Evolutionary conservation across 2,113 vertebrate genomes (phyloP).

Genomic region (Cyrtonyx montezumae): DNA sequence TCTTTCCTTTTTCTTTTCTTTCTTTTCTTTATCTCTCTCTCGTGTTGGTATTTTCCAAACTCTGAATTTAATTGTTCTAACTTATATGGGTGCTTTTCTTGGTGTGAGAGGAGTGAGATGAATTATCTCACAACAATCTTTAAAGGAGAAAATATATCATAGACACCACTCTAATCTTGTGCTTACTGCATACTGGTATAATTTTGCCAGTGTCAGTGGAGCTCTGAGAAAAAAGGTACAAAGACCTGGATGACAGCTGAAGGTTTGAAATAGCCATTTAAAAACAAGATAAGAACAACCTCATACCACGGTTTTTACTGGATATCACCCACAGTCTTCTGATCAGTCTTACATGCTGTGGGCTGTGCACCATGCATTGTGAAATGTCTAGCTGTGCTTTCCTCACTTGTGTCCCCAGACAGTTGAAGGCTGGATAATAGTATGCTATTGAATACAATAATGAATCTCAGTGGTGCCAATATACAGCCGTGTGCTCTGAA

Average conservation of each 20-base stretch:
- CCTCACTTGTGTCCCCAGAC: background rate
- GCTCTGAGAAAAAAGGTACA: background rate
- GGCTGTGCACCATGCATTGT: background rate
- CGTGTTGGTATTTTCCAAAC: background rate
- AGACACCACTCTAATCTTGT: background rate
- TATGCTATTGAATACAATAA: slow-evolving; percentile 26
- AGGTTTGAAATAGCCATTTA: slow-evolving; percentile 8
- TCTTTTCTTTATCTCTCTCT: background rate
- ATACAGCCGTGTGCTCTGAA: background rate
- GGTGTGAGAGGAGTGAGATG: background rate
- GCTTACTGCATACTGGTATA: background rate
- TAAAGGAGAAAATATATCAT: background rate
- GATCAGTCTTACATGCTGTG: background rate
- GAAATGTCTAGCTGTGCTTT: slow-evolving; percentile 28
- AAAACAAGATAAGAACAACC: background rate
- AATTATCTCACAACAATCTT: background rate
- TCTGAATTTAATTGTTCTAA: background rate
- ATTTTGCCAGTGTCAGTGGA: background rate
- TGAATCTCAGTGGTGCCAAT: slow-evolving; percentile 16
- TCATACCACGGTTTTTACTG: background rate
- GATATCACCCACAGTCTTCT: background rate
- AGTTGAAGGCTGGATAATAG: background rate
- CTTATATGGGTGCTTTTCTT: background rate
- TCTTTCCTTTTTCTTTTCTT: background rate
- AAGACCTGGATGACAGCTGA: background rate